These are phyloP conservation scores for Ephestia elutella DNA, from an alignment of 1,140 invertebrate species.

Conservation along the genomic window DNA sequence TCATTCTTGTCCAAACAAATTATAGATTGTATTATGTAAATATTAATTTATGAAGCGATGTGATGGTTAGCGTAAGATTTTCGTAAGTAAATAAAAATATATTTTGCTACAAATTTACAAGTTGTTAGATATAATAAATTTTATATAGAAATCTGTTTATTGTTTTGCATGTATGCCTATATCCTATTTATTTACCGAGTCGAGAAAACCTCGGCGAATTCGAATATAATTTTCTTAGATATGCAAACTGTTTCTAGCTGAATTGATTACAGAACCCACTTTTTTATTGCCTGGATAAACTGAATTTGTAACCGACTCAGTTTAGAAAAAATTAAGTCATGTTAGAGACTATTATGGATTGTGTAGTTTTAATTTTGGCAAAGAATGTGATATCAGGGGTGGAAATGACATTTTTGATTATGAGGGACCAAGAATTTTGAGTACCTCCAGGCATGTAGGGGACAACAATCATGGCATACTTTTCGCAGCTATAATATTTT, in stretches of 20 bases:
- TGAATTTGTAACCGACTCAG: too few species aligned
- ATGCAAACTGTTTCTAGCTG: too few species aligned
- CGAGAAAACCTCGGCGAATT: too few species aligned
- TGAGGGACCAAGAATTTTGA: slow-evolving; percentile 36
- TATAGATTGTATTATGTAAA: slow-evolving; percentile 15
- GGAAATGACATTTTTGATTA: slow-evolving; percentile 5
- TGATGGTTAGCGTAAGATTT: slow-evolving; percentile 18
- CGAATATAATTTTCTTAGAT: too few species aligned
- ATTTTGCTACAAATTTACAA: slow-evolving; percentile 48
- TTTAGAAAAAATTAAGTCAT: not conserved
- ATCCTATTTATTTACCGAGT: slow-evolving; percentile 11
- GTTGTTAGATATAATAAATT: slow-evolving; percentile 52
- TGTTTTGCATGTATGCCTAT: too few species aligned
- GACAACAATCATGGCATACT: slow-evolving; percentile 9
- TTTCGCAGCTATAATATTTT: not conserved
- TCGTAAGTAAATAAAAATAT: slow-evolving; percentile 20
- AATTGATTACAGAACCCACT: too few species aligned
- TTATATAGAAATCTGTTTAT: slow-evolving; percentile 24
- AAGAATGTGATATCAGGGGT: slow-evolving; percentile 1
- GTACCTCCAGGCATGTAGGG: slow-evolving; percentile 28
- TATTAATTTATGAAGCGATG: slow-evolving; percentile 38
- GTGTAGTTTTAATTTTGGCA: slow-evolving; percentile 1
- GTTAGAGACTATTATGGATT: too few species aligned
- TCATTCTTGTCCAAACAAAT: too few species aligned
- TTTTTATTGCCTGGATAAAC: too few species aligned